Evolutionary conservation across 2,113 vertebrate species (phyloP), one percentile per base, ranked within the genome.

Genomic region (Chionodraco myersi): DNA sequence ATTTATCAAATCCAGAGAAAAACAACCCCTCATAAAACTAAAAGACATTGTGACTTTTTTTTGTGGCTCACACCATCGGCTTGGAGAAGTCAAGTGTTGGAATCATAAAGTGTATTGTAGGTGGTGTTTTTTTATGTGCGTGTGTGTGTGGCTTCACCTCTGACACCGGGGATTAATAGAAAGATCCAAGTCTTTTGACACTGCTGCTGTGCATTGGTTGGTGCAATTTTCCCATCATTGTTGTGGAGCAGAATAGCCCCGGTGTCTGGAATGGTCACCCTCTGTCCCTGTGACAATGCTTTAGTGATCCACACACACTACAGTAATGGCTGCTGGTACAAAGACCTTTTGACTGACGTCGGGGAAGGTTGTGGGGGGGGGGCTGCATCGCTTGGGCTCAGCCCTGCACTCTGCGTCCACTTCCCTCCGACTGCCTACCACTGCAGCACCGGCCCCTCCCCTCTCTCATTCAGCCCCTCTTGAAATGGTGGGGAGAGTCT

Each of bases 261-360:
- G 70, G 82, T 85, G 90, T 89, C 75, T 63, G 79, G 60, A 83
- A 78, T 75, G 84, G 61, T 92, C 72, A 36, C 87, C 71, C 88
- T 89, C 81, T 92, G 88, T 92, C 88, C 76, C 61, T 6, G 82
- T 78, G 80, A 93, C 93, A 93, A 93, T 93, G 93, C 92, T 84
- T 82, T 75, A 94, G 82, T 94, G 87, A 92, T 87, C 83, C 85
- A 69, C 68, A 77, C 80, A 84, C 79, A 60, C 86, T 74, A 85
- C 86, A 86, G 88, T 89, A 82, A 86, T 48, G 79, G 82, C 76
- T 68, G 79, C 34, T 53, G 83, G 88, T 91, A 92, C 91, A 94
- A 94, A 92, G 93, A 89, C 83, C 91, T 88, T 92, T 92, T 94
- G 91, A 93, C 85, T 94, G 91, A 93, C 85, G 76, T 69, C 6